Evolutionary conservation across 2,888 invertebrate genomes (phyloP), one percentile per base, ranked within the genome.

Genomic region (Rotaria magnacalcarata): DNA sequence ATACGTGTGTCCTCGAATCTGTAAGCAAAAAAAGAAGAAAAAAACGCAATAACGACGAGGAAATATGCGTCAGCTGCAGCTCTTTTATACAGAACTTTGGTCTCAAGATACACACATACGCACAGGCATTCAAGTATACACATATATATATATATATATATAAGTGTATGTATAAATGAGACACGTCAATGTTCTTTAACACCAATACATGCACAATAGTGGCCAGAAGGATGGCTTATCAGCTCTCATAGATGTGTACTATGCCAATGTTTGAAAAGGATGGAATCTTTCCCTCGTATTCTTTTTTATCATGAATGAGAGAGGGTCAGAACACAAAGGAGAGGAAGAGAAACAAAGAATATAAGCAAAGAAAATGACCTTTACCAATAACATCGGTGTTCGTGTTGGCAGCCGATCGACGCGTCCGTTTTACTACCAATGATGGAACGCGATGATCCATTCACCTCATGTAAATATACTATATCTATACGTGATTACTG

Each of bases 401-500:
- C 27, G n/a, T 60, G 27, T 60, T 60, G 58, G 58, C 14, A 60
- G 58, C 10, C 58, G 58, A 60, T 60, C 58, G 58, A 60, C 27
- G 1, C n/a, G 58, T 60, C 58, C n/a, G 0, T 60, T 60, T 60
- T 60, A 60, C 27, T 27, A 60, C 58, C 58, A 11, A 60, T 60
- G 58, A 60, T 60, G 27, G 58, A 60, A 60, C n/a, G 58, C 58
- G 58, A 60, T 60, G 58, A 60, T 60, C 58, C 58, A 60, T 60
- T 60, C 58, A 60, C 27, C 58, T 60, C 58, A 60, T 60, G n/a
- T 27, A 60, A 60, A 60, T 60, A 60, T 60, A 14, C 58, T 60
- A 27, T 60, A 14, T 60, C 58, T 60, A n/a, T 14, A 60, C n/a
- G 14, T 19, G 0, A 60, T 60, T 60, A 60, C 27, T 60, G 0